Evolutionary conservation across 2,113 vertebrate species (phyloP), one percentile per base, ranked within the genome.

Genomic region (Cacatua alba): DNA sequence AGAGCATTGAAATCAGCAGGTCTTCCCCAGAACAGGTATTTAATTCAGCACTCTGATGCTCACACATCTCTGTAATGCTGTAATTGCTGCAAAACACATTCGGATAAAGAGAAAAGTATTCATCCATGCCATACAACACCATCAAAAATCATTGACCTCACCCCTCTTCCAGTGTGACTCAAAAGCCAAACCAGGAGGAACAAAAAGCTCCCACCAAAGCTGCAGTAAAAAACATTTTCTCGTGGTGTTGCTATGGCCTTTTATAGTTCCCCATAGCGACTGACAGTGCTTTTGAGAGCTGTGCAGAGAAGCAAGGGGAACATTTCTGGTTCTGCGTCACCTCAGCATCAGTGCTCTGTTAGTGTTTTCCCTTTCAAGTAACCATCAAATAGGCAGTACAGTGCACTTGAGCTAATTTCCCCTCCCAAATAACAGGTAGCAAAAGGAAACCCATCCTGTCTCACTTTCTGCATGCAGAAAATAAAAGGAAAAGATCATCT

Each of bases 171-270:
- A 43, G 2, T 44, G 62, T 1, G 3, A 69, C 71, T 75, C 41
- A 67, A 88, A 87, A 92, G 37, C 31, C 64, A 88, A 63, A 79
- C 46, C 31, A 76, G 85, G 41, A 82, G 16, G 39, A 93, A 83
- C 41, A 92, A 90, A 95, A 93, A 78, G 37, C 60, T 94, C 49
- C 46, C 51, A 53, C 63, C 43, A 86, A 90, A 90, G 59, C 67
- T 49, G 26, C 64, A 52, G 63, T 5, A 53, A 65, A 90, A 65
- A n/a, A 17, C 16, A 68, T 68, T 89, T 93, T 84, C 48, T 91
- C 3, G 0, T 71, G 35, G 55, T 82, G 67, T 90, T 96, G 81
- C 90, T 84, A 62, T 76, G 78, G 78, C 39, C 62, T 91, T 85
- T 91, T 83, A 39, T 74, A 71, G 7, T 17, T 94, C 48, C 48